Conservation (phyloP, 2,888 invertebrate species). For the Lomographa bimaculata region DNA sequence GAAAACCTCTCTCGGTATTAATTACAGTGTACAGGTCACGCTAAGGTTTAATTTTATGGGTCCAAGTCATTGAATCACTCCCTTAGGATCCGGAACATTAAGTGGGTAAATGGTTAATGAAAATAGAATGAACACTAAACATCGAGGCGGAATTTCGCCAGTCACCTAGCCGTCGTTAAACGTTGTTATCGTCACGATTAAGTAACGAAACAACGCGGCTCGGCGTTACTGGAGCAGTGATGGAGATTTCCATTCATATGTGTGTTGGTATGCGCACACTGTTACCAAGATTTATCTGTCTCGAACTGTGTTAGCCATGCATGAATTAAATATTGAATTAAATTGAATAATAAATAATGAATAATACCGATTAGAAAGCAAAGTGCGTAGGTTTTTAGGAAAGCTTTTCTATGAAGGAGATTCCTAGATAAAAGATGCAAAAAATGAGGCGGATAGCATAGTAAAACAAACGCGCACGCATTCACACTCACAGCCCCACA, state of each 20-base stretch:
- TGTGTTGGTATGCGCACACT: neutral
- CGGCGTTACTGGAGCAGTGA: constrained; percentile 30
- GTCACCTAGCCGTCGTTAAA: constrained; percentile 84
- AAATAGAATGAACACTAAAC: constrained; percentile 84
- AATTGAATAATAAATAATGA: too few species aligned
- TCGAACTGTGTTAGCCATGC: too few species aligned
- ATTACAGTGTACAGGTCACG: constrained; percentile 68
- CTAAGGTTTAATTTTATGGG: constrained; percentile 77
- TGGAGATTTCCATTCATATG: constrained; percentile 6
- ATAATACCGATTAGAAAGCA: too few species aligned
- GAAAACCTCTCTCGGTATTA: constrained; percentile 48
- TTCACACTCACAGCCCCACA: too few species aligned
- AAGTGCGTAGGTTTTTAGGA: too few species aligned
- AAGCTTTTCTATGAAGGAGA: too few species aligned
- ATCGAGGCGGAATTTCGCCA: constrained; percentile 82
- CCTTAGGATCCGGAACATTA: constrained; percentile 81
- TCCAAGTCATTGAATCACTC: constrained; percentile 77
- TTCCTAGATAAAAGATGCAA: too few species aligned
- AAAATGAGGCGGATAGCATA: too few species aligned
- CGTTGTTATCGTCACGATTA: constrained; percentile 82
- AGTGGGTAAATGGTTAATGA: constrained; percentile 83
- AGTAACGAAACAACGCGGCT: constrained; percentile 80
- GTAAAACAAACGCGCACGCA: too few species aligned
- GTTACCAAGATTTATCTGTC: too few species aligned
- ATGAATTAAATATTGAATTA: too few species aligned